Base-by-base conservation (phyloP, 2,797 vertebrate genomes). In the Argya squamiceps region DNA sequence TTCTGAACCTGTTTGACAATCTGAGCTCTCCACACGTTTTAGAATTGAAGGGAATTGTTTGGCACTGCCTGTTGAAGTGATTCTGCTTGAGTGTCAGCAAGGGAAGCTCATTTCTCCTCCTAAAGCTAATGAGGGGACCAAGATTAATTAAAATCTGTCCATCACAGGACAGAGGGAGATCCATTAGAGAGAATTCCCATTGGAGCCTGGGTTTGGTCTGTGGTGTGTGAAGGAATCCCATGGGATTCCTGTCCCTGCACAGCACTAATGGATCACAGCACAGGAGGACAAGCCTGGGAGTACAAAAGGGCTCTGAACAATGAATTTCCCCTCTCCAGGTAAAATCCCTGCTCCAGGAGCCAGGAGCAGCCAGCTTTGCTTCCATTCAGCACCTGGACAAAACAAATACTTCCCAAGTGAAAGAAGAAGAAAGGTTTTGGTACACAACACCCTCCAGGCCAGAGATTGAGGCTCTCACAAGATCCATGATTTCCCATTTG, bases 291-390 rank as follows among this genome's bases (percentile, higher is more conserved):
- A 59, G 39, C 10, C 55, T 78, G 12, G 7, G 34, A 62, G 69
- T 21, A 15, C 41, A 89, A 39, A 80, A 68, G 68, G 78, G 84
- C 89, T 97, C 86, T 64, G 90, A 65, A 71, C 52, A 73, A 58
- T 15, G 68, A 47, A 63, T 87, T 88, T 85, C 78, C 86, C 80
- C 64, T 71, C 39, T 67, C 39, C 65, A 74, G 71, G 52, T 15
- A 10, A 88, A 96, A 65, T 32, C 65, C 65, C 58, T 34, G 76
- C 71, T 70, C 84, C 83, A 13, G n/a, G 29, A 76, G 53, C 50
- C 74, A 29, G 24, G 58, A n/a, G 1, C 15, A n/a, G 27, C 24
- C 46, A 19, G 39, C 17, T 22, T 59, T 59, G 36, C 32, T 64
- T 20, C 44, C 41, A 4, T 64, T 39, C 59, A 34, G 39, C 63